Conservation (phyloP, 2,113 vertebrate genomes). For the Micromys minutus region DNA sequence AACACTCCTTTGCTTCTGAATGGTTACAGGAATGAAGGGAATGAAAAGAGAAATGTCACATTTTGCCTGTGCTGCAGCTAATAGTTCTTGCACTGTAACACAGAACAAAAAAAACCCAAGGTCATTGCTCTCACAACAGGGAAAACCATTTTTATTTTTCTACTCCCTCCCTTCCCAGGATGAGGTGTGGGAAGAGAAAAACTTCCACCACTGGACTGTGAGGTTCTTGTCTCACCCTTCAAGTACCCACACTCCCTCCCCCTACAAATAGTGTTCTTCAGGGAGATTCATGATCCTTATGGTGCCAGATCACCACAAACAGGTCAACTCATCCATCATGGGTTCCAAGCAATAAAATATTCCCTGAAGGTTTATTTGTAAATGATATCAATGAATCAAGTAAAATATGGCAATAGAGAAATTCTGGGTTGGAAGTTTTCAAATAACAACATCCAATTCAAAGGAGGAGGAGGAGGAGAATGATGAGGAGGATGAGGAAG, state of each 20-base stretch:
- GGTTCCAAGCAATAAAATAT: constrained; percentile 56
- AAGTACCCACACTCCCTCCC: neutral
- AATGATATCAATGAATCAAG: constrained; percentile 64
- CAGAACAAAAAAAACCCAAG: neutral
- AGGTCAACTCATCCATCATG: constrained; percentile 4
- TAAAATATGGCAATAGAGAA: constrained; percentile 66
- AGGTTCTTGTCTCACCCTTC: neutral
- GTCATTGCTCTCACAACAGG: neutral
- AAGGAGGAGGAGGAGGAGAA: constrained; percentile 4
- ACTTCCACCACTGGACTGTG: neutral
- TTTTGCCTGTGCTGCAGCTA: neutral
- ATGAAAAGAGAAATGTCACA: neutral
- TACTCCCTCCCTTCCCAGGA: neutral
- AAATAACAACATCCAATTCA: constrained; percentile 63
- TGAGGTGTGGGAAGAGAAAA: neutral
- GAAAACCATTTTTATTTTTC: neutral
- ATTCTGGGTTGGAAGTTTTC: constrained; percentile 61
- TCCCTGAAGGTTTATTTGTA: constrained; percentile 58
- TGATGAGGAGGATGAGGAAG: neutral
- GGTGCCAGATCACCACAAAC: constrained; percentile 30
- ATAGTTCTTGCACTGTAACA: neutral
- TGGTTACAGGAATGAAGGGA: neutral
- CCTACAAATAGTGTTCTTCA: neutral
- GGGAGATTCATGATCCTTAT: neutral
- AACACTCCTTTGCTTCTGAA: neutral